Evolutionary conservation across 2,888 invertebrate genomes (phyloP), one percentile per base, ranked within the genome.

Genomic region (Agrochola lota): DNA sequence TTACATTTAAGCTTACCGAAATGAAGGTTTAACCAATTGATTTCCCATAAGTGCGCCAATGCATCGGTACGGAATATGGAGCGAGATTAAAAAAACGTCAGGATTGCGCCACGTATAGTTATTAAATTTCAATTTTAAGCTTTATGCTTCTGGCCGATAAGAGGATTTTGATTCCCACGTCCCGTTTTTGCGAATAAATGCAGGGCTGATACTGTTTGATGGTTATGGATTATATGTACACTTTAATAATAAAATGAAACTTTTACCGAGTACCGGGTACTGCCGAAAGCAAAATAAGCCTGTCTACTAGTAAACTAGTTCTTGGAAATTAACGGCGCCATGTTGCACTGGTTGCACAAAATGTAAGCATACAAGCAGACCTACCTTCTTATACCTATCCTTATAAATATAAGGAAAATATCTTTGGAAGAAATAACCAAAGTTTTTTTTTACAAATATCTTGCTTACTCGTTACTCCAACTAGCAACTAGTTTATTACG

Each of bases 51-150:
- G 75, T 67, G 67, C 57, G 72, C 67, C 60, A 80, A 73, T 78
- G 73, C 77, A 69, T 23, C 49, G 59, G 15, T 60, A 70, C 20
- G 62, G 69, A 64, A 78, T 63, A 72, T 40, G 78, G 71, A 71
- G 49, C 76, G 71, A 68, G 82, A 40, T 40, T 71, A 15, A 46
- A 85, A 88, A 88, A 88, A 86, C 52, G 77, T 68, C 78, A 73
- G 81, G 73, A 86, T 83, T 78, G 74, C 71, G 78, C 71, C 74
- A 69, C 81, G 84, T 84, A 88, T 90, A 90, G 92, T 92, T 94
- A 92, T 94, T 92, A 94, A 94, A 94, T 94, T 93, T 91, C 92
- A 93, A 94, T 94, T 94, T 94, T 91, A 94, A 95, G 94, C 95
- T 94, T 93, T 93, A 91, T 93, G 94, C 93, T 91, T 85, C 89